phyloP scores from a whole-genome alignment of 2,888 invertebrate species.

The Pterostichus niger region DNA sequence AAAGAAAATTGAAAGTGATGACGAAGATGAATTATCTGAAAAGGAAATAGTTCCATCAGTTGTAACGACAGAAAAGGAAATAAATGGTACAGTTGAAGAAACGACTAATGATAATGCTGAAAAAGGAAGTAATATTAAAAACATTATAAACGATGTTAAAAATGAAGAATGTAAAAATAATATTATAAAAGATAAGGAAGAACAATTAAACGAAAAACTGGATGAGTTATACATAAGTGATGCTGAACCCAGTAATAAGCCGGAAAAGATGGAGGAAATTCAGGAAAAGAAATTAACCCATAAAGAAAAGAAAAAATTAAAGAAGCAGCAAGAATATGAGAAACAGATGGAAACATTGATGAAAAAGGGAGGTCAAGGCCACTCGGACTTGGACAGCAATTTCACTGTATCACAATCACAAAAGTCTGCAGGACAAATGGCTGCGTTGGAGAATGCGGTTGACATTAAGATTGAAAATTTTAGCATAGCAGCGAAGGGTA shows the following conservation, averaged over 20 bases:
- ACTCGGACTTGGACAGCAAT: constrained; percentile 94
- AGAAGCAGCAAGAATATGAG: constrained; percentile 93
- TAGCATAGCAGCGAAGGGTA: constrained; percentile 97
- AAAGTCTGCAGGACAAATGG: constrained; percentile 87
- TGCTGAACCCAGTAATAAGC: constrained; percentile 61
- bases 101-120: constrained; percentile 70
- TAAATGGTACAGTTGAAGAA: constrained; percentile 67
- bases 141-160: constrained; percentile 69
- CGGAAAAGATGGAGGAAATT: constrained; percentile 72
- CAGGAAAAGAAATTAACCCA: constrained; percentile 90
- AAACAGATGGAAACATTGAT: constrained; percentile 91
- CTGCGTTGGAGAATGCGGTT: constrained; percentile 93
- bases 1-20: constrained; percentile 68
- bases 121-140: constrained; percentile 73
- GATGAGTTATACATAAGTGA: constrained; percentile 33
- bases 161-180: constrained; percentile 57
- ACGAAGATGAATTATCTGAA: constrained; percentile 63
- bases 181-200: constrained; percentile 34
- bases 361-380: constrained; percentile 93
- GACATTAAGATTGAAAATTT: constrained; percentile 99
- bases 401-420: constrained; percentile 95
- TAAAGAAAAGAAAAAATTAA: constrained; percentile 94
- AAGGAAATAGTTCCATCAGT: constrained; percentile 66
- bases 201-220: constrained; percentile 66
- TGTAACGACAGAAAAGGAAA: constrained; percentile 68